Percentiles rank a stretch among this genome's conserved stretches.
These are phyloP conservation scores for Coluber constrictor DNA, from an alignment of 2,797 vertebrate species.

Conservation along the genomic window DNA sequence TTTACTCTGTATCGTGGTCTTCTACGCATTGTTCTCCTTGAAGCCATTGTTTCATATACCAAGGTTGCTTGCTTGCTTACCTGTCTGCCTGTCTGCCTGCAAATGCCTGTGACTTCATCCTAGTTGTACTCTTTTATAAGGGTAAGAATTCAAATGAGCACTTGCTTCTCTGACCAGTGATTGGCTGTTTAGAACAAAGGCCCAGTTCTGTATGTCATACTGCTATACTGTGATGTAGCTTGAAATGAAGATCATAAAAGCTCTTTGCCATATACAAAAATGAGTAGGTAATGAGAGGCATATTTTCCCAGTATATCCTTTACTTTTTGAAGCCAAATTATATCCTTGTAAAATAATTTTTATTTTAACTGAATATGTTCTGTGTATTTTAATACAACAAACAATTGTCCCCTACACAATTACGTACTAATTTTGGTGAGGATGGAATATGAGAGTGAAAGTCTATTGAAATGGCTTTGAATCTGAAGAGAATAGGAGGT, in stretches of 20 bases:
- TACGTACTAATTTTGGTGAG: not conserved
- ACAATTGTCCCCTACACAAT: not conserved
- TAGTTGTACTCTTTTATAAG: conserved; percentile 16
- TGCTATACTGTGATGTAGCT: not conserved
- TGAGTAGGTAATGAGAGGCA: not conserved
- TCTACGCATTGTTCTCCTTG: not conserved
- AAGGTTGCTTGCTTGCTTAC: not conserved
- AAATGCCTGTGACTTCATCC: conserved; percentile 5
- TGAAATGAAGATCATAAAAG: not conserved
- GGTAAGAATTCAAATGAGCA: conserved; percentile 22
- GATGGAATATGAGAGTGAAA: not conserved
- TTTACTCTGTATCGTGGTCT: not conserved
- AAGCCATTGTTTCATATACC: conserved; percentile 21
- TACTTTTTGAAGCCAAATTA: not conserved
- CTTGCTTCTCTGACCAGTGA: not conserved
- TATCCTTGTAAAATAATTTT: not conserved
- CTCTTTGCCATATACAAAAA: not conserved
- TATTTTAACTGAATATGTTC: not conserved
- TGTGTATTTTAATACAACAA: not conserved
- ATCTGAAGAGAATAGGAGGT: not conserved
- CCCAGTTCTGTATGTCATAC: not conserved
- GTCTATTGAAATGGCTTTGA: not conserved
- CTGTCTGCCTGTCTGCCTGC: not conserved
- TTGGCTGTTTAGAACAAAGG: conserved; percentile 26
- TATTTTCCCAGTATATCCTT: not conserved